Base-by-base conservation (phyloP, 2,888 invertebrate genomes). In the Mythimna impura region DNA sequence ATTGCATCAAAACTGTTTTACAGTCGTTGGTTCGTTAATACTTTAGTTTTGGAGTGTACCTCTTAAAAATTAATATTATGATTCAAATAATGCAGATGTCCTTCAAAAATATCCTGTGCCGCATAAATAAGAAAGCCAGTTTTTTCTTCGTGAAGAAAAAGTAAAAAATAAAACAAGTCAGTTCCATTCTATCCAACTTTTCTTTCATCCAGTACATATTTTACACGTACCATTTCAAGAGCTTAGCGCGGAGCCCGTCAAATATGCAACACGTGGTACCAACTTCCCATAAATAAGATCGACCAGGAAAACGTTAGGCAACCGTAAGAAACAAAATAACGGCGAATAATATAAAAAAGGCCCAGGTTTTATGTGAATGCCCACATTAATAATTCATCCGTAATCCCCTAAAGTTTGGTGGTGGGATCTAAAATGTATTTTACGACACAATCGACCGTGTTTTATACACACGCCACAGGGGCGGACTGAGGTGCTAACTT, bases 311-410 rank as follows among this genome's bases (percentile, higher is more conserved):
- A 82, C 76, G 78, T 78, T 81, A 75, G 75, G 71, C 74, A 75
- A 70, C 73, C 78, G 81, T 76, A 87, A 87, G 86, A 84, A 87
- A 86, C 83, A 87, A 87, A 89, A 89, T 89, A 87, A 89, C 86
- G 76, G 84, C 82, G 86, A 85, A 84, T 82, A 86, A 87, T 89
- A 91, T 91, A 93, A 92, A 91, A 91, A 84, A 88, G 88, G 84
- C 86, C 85, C 89, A 88, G 90, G 90, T 91, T 90, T 93, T 93
- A 94, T 91, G 93, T 92, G 93, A 92, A 91, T 91, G 88, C 89
- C 89, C 91, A 90, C 92, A 95, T 95, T 93, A 95, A 95, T 95
- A 94, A 95, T 95, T 95, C 95, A 95, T 94, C 90, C 89, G 90
- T 94, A 93, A 94, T 94, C 94, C 95, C 86, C 87, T 84, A 89